Conservation (phyloP, 2,888 invertebrate genomes). For the Stomorhina lunata region DNA sequence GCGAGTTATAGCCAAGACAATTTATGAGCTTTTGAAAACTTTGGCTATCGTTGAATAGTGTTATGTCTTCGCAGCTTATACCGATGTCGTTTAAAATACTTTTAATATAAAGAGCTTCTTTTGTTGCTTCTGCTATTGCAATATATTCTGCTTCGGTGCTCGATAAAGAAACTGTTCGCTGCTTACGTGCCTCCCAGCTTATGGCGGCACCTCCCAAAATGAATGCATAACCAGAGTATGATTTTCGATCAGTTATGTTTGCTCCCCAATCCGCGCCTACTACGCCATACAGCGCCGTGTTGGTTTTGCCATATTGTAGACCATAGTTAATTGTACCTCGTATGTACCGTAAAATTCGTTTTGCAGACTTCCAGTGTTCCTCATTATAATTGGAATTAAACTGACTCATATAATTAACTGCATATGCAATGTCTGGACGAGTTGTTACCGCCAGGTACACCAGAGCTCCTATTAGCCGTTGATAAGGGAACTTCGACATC, state of each 20-base stretch:
- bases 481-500: conserved; percentile 57
- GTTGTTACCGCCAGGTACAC: conserved; percentile 65
- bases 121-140: conserved; percentile 59
- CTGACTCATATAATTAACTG: conserved; percentile 61
- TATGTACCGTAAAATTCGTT: conserved; percentile 60
- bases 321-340: conserved; percentile 52
- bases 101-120: conserved; percentile 58
- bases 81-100: conserved; percentile 49
- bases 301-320: conserved; percentile 38
- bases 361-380: conserved; percentile 65
- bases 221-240: conserved; percentile 65
- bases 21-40: conserved; percentile 53
- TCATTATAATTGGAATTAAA: conserved; percentile 56
- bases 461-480: conserved; percentile 63
- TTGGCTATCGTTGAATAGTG: conserved; percentile 63
- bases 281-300: conserved; percentile 40
- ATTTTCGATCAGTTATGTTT: conserved; percentile 54
- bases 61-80: conserved; percentile 21
- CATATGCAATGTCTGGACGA: conserved; percentile 55
- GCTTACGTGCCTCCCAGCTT: conserved; percentile 67
- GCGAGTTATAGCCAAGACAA: conserved; percentile 43
- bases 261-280: conserved; percentile 66
- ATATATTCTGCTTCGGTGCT: conserved; percentile 66
- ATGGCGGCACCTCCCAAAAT: conserved; percentile 52
- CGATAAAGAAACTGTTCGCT: conserved; percentile 59